Evolutionary conservation across 2,888 invertebrate species (phyloP).

Genomic region (Limnephilus marmoratus): DNA sequence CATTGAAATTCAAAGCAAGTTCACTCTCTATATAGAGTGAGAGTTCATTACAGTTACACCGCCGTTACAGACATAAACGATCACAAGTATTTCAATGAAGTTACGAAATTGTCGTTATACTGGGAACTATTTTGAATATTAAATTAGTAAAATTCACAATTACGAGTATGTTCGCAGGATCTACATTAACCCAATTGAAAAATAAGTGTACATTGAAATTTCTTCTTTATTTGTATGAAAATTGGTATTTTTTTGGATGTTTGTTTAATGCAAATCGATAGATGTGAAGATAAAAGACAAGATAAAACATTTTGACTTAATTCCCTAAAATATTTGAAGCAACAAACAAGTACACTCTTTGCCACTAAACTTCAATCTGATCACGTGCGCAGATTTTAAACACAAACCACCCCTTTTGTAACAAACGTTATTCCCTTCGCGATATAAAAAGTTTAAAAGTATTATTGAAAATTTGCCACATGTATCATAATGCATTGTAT

Average conservation of each 20-base stretch:
- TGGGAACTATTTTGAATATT: background rate
- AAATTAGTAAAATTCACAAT: too few species aligned
- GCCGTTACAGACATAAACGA: too few species aligned
- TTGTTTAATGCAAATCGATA: background rate
- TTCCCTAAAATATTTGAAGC: background rate
- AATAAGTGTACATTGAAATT: too few species aligned
- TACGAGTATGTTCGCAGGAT: too few species aligned
- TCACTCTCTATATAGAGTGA: too few species aligned
- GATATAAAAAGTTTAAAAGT: slow-evolving; percentile 59
- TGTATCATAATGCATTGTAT: slow-evolving; percentile 65
- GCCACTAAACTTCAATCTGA: background rate
- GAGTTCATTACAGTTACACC: too few species aligned
- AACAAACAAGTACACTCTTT: background rate
- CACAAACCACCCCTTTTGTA: slow-evolving; percentile 61
- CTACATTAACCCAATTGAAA: too few species aligned
- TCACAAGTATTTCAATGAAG: background rate
- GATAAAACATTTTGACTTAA: background rate
- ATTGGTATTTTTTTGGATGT: background rate
- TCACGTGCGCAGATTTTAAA: slow-evolving; percentile 31
- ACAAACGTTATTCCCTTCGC: slow-evolving; percentile 57
- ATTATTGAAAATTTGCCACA: slow-evolving; percentile 65
- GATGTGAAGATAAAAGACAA: background rate
- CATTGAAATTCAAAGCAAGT: too few species aligned
- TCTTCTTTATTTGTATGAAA: too few species aligned
- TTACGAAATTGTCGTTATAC: background rate